phyloP scores from a whole-genome alignment of 2,797 vertebrate species.

The Dromococcyx pavoninus region DNA sequence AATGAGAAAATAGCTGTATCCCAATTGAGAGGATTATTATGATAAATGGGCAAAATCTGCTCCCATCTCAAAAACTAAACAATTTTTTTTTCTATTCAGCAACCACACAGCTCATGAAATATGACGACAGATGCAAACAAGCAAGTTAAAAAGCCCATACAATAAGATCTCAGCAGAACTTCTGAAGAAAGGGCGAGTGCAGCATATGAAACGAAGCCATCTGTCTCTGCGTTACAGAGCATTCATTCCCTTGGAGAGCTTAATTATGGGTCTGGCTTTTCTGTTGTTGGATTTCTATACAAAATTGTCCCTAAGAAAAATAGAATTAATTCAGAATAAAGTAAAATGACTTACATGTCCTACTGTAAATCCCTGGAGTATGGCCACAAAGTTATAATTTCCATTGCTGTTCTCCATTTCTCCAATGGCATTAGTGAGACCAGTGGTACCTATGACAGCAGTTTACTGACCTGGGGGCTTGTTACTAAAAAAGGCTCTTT shows the following conservation, averaged over 20 bases:
- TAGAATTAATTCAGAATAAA: not conserved
- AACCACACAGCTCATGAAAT: constrained; percentile 43
- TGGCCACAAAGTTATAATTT: rapidly evolving
- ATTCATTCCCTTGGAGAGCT: not conserved
- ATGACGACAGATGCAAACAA: constrained; percentile 66
- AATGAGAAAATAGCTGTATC: constrained; percentile 43
- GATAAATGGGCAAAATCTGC: constrained; percentile 51
- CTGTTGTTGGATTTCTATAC: constrained; percentile 16
- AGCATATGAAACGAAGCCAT: constrained; percentile 38
- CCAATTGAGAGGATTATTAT: constrained; percentile 38
- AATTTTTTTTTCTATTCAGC: constrained; percentile 16
- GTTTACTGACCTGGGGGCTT: not conserved
- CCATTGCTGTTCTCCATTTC: not conserved
- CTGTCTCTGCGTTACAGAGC: constrained; percentile 47
- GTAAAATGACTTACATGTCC: not conserved
- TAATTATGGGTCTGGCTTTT: constrained; percentile 32
- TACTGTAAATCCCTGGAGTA: not conserved
- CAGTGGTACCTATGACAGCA: not conserved
- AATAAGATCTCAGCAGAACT: constrained; percentile 59
- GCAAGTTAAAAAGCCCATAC: constrained; percentile 58
- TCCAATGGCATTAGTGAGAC: not conserved
- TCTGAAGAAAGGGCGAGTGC: not conserved
- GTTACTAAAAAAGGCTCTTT: not conserved
- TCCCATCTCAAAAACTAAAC: constrained; percentile 23
- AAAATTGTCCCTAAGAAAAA: constrained; percentile 13